Evolutionary conservation across 30 jellyfish, hydroid and myxozoan species (phyloP).

Genomic region (Haliclystus octoradiatus): DNA sequence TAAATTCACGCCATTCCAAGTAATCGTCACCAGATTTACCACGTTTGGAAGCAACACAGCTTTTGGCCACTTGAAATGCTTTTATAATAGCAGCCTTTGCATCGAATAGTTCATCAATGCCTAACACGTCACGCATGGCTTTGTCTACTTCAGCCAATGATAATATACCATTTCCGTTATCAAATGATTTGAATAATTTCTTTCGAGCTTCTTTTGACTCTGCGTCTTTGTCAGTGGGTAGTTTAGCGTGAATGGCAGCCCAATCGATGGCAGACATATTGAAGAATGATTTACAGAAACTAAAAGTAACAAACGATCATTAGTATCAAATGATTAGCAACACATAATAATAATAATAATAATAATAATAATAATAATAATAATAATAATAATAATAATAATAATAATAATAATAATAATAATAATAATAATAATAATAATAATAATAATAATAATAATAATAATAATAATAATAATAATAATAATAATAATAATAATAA

Average conservation of each 20-base stretch:
- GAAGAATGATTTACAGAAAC: too few species aligned
- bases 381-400: too few species aligned
- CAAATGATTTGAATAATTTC: conserved; percentile 19
- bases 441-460: too few species aligned
- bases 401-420: too few species aligned
- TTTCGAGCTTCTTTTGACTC: conserved; percentile 31
- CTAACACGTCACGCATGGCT: conserved; percentile 26
- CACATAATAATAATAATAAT: too few species aligned
- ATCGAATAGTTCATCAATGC: conserved; percentile 22
- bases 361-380: too few species aligned
- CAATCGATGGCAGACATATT: conserved; percentile 26
- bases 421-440: too few species aligned
- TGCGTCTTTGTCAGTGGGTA: conserved; percentile 17
- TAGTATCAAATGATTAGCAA: too few species aligned
- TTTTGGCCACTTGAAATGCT: conserved; percentile 35
- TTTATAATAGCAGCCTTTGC: conserved; percentile 42
- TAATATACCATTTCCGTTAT: conserved; percentile 39
- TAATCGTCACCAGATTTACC: conserved; percentile 16
- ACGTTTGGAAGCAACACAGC: conserved; percentile 3
- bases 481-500: too few species aligned
- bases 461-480: too few species aligned
- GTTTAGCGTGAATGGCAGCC: conserved; percentile 27
- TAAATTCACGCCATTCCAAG: conserved; percentile 23
- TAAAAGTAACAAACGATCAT: too few species aligned
- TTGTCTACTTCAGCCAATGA: conserved; percentile 40